Evolutionary conservation across 2,113 vertebrate species (phyloP), one percentile per base, ranked within the genome.

Genomic region (Hemichromis elongatus): DNA sequence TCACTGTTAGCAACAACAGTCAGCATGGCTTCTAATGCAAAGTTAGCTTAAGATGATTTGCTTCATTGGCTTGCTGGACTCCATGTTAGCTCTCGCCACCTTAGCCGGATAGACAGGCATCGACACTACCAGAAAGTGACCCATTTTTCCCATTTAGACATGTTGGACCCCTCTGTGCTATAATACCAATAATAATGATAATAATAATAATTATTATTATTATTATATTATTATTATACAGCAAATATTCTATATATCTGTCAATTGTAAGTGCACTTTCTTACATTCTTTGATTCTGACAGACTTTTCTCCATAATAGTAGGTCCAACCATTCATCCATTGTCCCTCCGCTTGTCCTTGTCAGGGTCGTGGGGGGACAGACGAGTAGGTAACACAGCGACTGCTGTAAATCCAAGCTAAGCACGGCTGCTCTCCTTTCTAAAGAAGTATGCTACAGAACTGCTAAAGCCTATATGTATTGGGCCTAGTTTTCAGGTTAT

Each of bases 401-500:
- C 68, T 82, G 63, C n/a, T 87, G 35, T 79, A 30, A 80, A 21
- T 52, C 70, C n/a, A 47, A 63, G 28, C 13, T 9, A 77, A 75
- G 9, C 42, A 12, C 9, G 30, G 77, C 30, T 83, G 77, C 77
- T 75, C 35, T 70, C 50, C 4, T 85, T 47, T 47, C 7, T 30
- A 26, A 42, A 57, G 24, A 26, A 33, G 21, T 16, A 13, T 42
- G 54, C 56, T 77, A 12, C 14, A 21, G 12, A 54, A 12, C 4
- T 42, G 52, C 6, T 66, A 37, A 10, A 50, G 52, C 45, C 33
- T 57, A 3, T 3, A 21, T 30, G 35, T 21, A 53, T 50, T 47
- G 3, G 68, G 9, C 54, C 5, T 35, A 24, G 28, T 78, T 81
- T 88, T 90, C n/a, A 88, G 89, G 86, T 87, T 87, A 85, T 26